Percentiles rank a stretch among this genome's conserved stretches.
Evolutionary conservation across 2,888 invertebrate genomes (phyloP).

Genomic region (Eutolmus rufibarbis): DNA sequence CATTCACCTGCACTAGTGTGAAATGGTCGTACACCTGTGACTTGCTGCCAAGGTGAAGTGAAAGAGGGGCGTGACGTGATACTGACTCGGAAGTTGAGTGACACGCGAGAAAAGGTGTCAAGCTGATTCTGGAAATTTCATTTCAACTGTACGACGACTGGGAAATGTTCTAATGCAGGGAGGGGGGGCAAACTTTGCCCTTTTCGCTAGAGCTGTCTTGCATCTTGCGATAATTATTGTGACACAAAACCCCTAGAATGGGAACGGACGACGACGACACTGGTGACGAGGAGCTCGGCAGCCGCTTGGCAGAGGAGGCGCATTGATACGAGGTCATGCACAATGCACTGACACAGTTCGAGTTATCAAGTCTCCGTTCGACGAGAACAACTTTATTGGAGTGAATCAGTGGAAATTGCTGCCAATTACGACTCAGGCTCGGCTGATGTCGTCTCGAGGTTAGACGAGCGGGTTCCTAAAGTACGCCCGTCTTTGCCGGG

Average conservation of each 20-base stretch:
- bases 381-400: not conserved
- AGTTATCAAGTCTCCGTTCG: not conserved
- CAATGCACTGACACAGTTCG: not conserved
- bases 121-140: not conserved
- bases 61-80: not conserved
- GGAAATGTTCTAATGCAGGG: not conserved
- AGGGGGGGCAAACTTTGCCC: not conserved
- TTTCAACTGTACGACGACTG: not conserved
- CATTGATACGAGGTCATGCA: not conserved
- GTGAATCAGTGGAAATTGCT: slow-evolving; percentile 6
- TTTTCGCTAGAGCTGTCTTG: not conserved
- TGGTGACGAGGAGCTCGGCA: not conserved
- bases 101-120: not conserved
- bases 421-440: not conserved
- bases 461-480: not conserved
- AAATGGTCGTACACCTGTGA: not conserved
- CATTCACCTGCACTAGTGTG: not conserved
- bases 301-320: not conserved
- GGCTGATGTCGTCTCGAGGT: not conserved
- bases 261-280: not conserved
- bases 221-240: not conserved
- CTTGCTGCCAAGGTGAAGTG: not conserved
- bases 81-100: not conserved
- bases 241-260: not conserved
- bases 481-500: not conserved